These are phyloP conservation scores for Drosophila austrosaltans DNA, from an alignment of 2,888 invertebrate genomes.

Conservation along the genomic window DNA sequence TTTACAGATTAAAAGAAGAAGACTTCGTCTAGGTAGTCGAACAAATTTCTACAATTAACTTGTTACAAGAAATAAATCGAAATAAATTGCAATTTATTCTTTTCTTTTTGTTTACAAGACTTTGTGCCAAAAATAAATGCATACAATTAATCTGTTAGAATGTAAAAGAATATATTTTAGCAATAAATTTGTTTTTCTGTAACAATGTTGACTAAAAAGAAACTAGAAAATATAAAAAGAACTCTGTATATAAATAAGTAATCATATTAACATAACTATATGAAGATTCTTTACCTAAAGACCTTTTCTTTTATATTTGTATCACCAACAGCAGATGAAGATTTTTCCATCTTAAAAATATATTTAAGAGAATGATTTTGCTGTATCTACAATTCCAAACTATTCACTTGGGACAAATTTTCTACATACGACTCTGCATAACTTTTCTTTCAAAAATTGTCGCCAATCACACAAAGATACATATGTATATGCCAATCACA, in stretches of 20 bases:
- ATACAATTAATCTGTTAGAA: background rate
- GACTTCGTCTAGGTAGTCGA: background rate
- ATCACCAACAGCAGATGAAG: no score
- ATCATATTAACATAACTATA: no score
- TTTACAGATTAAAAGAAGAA: slow-evolving; percentile 32
- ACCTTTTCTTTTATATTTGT: no score
- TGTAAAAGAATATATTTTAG: background rate
- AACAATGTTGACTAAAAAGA: background rate
- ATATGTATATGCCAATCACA: slow-evolving; percentile 23
- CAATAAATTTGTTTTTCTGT: background rate
- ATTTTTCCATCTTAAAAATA: no score
- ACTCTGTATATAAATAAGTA: no score
- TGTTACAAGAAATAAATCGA: background rate
- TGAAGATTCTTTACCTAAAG: no score
- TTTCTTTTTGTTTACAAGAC: no score
- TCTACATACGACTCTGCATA: slow-evolving; percentile 2
- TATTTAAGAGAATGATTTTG: no score
- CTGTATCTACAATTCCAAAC: background rate
- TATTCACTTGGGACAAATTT: background rate
- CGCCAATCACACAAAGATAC: slow-evolving; percentile 6
- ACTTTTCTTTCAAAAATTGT: slow-evolving; percentile 14
- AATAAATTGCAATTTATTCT: background rate
- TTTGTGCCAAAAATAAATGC: background rate
- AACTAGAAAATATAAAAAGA: no score
- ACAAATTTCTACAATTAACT: slow-evolving; percentile 7